Conservation (phyloP, 2,888 invertebrate genomes). For the Cyclophora punctaria region DNA sequence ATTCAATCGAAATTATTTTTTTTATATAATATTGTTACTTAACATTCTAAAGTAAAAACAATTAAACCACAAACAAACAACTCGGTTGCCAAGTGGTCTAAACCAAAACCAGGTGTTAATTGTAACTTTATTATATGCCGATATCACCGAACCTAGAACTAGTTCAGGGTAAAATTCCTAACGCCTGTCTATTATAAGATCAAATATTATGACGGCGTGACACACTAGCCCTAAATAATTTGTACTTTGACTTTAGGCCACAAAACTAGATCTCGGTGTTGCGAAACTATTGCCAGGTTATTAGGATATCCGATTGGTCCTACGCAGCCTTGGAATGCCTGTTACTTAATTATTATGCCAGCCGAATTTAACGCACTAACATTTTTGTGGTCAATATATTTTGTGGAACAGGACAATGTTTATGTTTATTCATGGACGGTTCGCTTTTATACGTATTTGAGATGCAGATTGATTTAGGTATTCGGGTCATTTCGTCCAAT, state of each 20-base stretch:
- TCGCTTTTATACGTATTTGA: too few relatives aligned
- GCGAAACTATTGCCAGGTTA: constrained; percentile 44
- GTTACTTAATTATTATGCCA: constrained; percentile 74
- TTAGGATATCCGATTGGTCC: constrained; percentile 59
- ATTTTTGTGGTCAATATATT: constrained; percentile 42
- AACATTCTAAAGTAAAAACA: too few relatives aligned
- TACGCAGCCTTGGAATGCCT: constrained; percentile 62
- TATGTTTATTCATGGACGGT: too few relatives aligned
- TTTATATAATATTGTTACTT: too few relatives aligned
- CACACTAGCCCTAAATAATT: constrained; percentile 62
- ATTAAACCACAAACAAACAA: too few relatives aligned
- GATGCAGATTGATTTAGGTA: too few relatives aligned
- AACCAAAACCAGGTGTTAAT: constrained; percentile 14
- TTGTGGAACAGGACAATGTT: not conserved
- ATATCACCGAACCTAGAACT: constrained; percentile 14
- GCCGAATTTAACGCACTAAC: constrained; percentile 57
- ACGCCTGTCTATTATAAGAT: constrained; percentile 37
- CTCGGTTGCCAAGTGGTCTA: constrained; percentile 1
- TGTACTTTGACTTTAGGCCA: constrained; percentile 61
- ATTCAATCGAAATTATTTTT: too few relatives aligned
- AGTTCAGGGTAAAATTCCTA: constrained; percentile 40
- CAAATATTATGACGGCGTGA: constrained; percentile 52
- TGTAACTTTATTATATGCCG: constrained; percentile 9
- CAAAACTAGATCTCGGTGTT: constrained; percentile 53
- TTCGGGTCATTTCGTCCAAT: too few relatives aligned